Conservation (phyloP, 2,888 invertebrate species). For the Allacma fusca region DNA sequence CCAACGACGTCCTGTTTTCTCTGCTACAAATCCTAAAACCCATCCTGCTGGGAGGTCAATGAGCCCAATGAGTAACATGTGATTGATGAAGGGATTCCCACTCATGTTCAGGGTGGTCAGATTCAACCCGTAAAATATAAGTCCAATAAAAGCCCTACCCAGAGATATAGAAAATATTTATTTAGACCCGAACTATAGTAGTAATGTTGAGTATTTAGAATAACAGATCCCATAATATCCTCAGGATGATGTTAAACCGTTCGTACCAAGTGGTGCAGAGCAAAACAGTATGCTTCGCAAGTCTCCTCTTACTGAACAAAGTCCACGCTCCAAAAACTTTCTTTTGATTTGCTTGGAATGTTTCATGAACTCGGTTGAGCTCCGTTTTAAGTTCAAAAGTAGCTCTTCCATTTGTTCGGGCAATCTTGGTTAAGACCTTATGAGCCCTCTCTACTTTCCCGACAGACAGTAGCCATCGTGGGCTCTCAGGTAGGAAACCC, state of each 20-base stretch:
- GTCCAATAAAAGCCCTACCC: constrained; percentile 34
- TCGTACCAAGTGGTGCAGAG: constrained; percentile 33
- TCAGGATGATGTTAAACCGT: too few relatives aligned
- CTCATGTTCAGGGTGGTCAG: constrained; percentile 41
- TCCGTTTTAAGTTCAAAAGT: constrained; percentile 18
- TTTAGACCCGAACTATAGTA: too few relatives aligned
- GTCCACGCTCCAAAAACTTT: constrained; percentile 25
- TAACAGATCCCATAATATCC: too few relatives aligned
- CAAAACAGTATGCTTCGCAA: constrained; percentile 37
- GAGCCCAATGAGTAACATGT: constrained; percentile 33
- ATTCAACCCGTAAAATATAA: constrained; percentile 40
- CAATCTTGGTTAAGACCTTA: constrained; percentile 12
- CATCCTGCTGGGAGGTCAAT: constrained; percentile 40
- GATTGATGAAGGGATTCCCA: constrained; percentile 41
- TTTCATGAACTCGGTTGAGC: neutral
- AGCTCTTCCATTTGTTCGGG: constrained; percentile 22
- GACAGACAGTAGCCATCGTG: constrained; percentile 35
- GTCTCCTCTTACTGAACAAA: constrained; percentile 26
- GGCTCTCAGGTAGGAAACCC: constrained; percentile 37
- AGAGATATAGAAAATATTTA: neutral
- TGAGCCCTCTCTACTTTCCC: constrained; percentile 30
- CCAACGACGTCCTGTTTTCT: constrained; percentile 37
- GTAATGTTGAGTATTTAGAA: too few relatives aligned
- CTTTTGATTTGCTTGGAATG: neutral
- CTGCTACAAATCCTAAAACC: constrained; percentile 25